Conservation (phyloP, 2,113 vertebrate genomes). For the Anser cygnoides region DNA sequence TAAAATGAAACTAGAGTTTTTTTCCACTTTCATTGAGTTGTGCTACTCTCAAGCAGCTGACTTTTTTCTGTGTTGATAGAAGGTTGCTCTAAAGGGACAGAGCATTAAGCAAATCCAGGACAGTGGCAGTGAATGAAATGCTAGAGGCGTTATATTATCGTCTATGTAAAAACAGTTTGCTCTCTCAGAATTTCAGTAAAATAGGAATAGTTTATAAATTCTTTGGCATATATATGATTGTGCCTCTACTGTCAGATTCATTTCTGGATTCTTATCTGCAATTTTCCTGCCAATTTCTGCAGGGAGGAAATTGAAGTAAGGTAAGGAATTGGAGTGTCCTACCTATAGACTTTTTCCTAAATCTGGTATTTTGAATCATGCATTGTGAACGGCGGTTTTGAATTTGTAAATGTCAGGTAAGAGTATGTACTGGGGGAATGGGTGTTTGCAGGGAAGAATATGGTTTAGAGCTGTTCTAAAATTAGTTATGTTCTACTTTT, state of each 20-base stretch:
- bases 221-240: background rate
- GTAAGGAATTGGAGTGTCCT: background rate
- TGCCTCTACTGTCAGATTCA: background rate
- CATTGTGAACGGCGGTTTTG: background rate
- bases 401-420: background rate
- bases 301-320: background rate
- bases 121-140: conserved; percentile 22
- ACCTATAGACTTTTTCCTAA: background rate
- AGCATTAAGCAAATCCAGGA: conserved; percentile 35
- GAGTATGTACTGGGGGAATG: background rate
- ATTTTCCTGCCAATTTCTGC: background rate
- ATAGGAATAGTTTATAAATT: background rate
- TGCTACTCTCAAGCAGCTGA: background rate
- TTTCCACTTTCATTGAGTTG: background rate
- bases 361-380: background rate
- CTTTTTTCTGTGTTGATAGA: background rate
- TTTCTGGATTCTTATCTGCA: background rate
- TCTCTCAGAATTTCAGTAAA: conserved; percentile 3
- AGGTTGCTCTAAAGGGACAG: background rate
- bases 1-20: background rate
- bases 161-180: conserved; percentile 31
- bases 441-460: background rate
- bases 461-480: background rate
- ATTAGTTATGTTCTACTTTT: background rate
- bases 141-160: background rate